Base-by-base conservation (phyloP, 1,140 invertebrate species). In the Argopecten irradians region DNA sequence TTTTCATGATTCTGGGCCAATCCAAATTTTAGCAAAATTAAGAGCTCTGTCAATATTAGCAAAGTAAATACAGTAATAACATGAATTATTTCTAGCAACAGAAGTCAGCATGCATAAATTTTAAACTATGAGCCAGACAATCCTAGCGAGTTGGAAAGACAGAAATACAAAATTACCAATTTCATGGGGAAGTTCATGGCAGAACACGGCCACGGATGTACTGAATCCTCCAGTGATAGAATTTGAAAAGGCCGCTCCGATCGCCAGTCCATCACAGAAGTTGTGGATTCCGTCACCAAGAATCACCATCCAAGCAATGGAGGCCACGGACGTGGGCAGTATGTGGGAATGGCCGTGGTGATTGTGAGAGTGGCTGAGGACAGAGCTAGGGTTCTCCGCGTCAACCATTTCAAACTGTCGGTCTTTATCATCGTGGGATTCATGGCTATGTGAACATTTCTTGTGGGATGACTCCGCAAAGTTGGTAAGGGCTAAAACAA, bases 221-320 rank as follows among this genome's bases (percentile, higher is more conserved):
- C 87, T 85, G 0, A 94, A 22, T n/a, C 93, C 93, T 19, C 87
- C 87, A 13, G 85, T 87, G 22, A 90, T n/a, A 43, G 84, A 84
- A 8, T 84, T 43, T 0, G 86, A 35, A 89, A 93, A 94, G 28
- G 93, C 90, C 34, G 91, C 91, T 8, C 93, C 93, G 46, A 94
- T 92, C 0, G 93, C 93, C 86, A 94, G 43, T 22, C 93, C 93
- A 89, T 94, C 93, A 41, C 88, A 88, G 85, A 93, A 93, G 88
- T 94, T 96, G 85, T 96, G 95, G 34, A 96, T 88, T 16, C 90
- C 90, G 91, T 96, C 95, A 7, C 95, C 95, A 32, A 95, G 83
- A 43, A 98, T 97, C 83, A 98, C 98, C 98, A 98, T 98, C 97
- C 97, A 98, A 22, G 97, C 98, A 0, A 98, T 97, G 11, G 90